Evolutionary conservation across 2,888 invertebrate genomes (phyloP), one percentile per base, ranked within the genome.

Genomic region (Thymelicus lineola): DNA sequence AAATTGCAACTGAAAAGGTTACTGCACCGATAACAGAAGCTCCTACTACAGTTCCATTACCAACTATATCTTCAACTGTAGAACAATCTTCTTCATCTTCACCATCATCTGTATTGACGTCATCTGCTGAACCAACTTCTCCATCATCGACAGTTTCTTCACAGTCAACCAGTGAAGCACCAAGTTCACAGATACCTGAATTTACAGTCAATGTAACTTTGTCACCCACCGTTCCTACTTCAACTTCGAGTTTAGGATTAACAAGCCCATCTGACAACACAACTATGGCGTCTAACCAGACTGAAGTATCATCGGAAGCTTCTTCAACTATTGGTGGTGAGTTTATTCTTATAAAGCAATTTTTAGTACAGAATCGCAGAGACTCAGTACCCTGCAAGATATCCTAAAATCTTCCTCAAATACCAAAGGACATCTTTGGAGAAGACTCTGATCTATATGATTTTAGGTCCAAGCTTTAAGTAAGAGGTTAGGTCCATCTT

Each of bases 141-240:
- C 10, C 68, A 17, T 58, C 67, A 71, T 28, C 28, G 28, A 28
- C 28, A 28, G 28, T 28, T 28, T 28, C 71, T 63, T 70, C 70
- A 66, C 59, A 42, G 67, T 58, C 55, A 66, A 72, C 75, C 46
- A 75, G 75, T 35, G 73, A 78, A 74, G 73, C 48, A n/a, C 35
- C 73, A 10, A 70, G 73, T 36, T 28, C 67, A 20, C 77, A 85
- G 1, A 72, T 86, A n/a, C 57, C 82, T 53, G 90, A 87, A 75
- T 90, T 90, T 60, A 86, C 83, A 1, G 87, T 90, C 0, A 90
- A 90, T 53, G 88, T 90, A 1, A 90, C 90, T 0, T 58, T 90
- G 28, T 81, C 86, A 0, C 88, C 88, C 0, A 86, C 89, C 0
- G 71, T 84, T 0, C 82, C 87, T 0, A 86, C 89, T 36, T 74